Base-by-base conservation (phyloP, 2,888 invertebrate species). In the Mallateleia sp. region DNA sequence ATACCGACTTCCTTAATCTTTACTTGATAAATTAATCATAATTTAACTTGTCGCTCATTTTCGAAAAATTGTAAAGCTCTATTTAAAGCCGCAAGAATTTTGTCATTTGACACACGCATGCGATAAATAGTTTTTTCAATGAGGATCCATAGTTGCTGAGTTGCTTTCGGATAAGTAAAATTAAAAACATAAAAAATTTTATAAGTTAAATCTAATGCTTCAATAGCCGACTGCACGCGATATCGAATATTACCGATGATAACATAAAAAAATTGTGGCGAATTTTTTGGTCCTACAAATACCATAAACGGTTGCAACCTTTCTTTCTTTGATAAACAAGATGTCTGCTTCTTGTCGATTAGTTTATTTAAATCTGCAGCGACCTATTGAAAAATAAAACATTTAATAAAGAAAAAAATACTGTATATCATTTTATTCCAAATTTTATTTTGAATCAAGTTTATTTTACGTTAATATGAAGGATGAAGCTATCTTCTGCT, bases 341-440 rank as follows among this genome's bases (percentile, higher is more conserved):
- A 14, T 18, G 11, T 22, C 2, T 56, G 6, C 56, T n/a, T 24
- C 15, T 56, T 5, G 2, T 56, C 25, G 2, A 28, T 11, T 25
- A 56, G 14, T n/a, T 56, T 24, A 9, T 25, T 2, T 2, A 56
- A 25, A 9, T 25, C 22, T 9, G 20, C 56, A 14, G 9, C n/a
- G 14, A 56, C 15, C 56, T 56, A 25, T 56, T 22, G 25, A 56
- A 24, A 56, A 9, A 56, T 25, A 25, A 56, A 56, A 56, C 11
- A 32, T 32, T 32, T 32, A 32, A 7, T 32, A 32, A 32, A 32
- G n/a, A n/a, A n/a, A n/a, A n/a, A n/a, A n/a, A n/a, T n/a, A n/a
- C n/a, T n/a, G n/a, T n/a, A n/a, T n/a, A n/a, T n/a, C n/a, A n/a
- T n/a, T n/a, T n/a, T n/a, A n/a, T n/a, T n/a, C n/a, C n/a, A n/a